Base-by-base conservation (phyloP, 2,888 invertebrate genomes). In the Chrysotoxum bicinctum region DNA sequence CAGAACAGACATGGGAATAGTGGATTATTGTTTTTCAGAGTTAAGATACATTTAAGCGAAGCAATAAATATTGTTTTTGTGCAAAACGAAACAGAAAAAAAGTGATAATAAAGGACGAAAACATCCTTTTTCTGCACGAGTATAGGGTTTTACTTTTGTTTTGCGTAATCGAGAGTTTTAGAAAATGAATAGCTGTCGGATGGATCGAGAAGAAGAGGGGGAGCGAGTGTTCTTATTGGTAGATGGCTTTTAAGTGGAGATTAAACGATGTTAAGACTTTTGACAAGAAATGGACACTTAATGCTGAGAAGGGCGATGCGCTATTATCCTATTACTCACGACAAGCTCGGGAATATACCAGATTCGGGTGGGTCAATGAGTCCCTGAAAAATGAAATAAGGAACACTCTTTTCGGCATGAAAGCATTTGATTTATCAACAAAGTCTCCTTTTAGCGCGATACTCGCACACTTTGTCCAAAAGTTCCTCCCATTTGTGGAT, bases 41-140 rank as follows among this genome's bases (percentile, higher is more conserved):
- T 23, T 64, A 52, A 75, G 85, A 77, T 73, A 81, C 77, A 81
- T 76, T 81, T 73, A 81, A 81, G 60, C 43, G 69, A 56, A 73
- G 81, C 64, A 62, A 85, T 85, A 85, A 85, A 85, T 85, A 75
- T 79, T 75, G 40, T 81, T 75, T 70, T 74, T 62, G 62, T n/a
- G 8, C 12, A 45, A 45, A 78, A 45, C 10, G 14, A 23, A 68
- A 40, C 40, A 9, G 4, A 32, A 19, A 14, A 26, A 56, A 10
- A 35, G 14, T 58, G 14, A 37, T 58, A 37, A 37, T 21, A 35
- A 78, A 37, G 52, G 74, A 69, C 69, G 52, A 62, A 32, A 75
- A 50, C 32, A 68, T 79, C 58, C 66, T 78, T 56, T 56, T 78
- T 32, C 35, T 43, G 54, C 19, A 45, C 19, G 40, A 40, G 19